Percentiles rank a stretch among this genome's conserved stretches.
Conservation (phyloP, 1,140 invertebrate genomes). For the Hylaeus anthracinus region DNA sequence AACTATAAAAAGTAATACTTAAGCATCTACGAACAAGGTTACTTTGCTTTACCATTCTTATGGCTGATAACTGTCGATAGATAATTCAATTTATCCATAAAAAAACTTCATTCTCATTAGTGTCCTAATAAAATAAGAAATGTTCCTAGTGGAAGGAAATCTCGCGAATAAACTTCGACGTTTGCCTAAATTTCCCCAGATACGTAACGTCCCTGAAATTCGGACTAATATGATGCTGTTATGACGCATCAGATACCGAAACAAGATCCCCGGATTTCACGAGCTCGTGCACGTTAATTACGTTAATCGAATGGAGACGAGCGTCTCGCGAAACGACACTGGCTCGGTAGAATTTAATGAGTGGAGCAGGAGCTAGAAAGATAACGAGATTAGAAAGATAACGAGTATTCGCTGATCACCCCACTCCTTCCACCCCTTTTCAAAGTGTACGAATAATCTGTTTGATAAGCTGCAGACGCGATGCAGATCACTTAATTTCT, state of each 20-base stretch:
- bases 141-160: background rate
- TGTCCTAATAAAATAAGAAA: no score
- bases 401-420: background rate
- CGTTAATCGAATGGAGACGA: background rate
- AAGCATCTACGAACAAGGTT: no score
- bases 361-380: background rate
- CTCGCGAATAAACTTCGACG: background rate
- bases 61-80: no score
- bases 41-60: no score
- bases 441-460: background rate
- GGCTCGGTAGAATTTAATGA: background rate
- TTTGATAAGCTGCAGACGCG: conserved; percentile 13
- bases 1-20: no score
- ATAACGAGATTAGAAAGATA: conserved; percentile 12
- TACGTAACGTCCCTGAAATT: no score
- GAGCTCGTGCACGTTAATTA: background rate
- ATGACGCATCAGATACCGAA: background rate
- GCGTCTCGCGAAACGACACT: no score
- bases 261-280: background rate
- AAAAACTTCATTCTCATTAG: no score
- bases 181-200: no score
- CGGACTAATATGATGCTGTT: background rate
- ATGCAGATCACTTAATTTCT: conserved; percentile 18
- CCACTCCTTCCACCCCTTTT: background rate
- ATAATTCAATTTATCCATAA: no score